phyloP scores from a whole-genome alignment of 2,888 invertebrate genomes.

The Leptogaster cylindrica region DNA sequence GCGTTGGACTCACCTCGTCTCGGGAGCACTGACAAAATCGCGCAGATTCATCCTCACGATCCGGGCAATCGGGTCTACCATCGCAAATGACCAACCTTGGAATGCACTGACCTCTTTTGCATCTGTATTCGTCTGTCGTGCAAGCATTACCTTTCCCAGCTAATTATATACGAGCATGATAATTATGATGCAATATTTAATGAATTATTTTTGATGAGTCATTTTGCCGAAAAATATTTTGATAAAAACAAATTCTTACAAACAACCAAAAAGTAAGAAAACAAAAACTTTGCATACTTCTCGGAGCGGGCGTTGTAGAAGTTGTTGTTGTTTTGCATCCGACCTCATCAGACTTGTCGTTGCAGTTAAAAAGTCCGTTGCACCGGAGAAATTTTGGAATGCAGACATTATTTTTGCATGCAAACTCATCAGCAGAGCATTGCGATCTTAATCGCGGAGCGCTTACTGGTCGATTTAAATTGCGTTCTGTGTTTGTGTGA shows the following conservation, averaged over 20 bases:
- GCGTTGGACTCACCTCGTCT: constrained; percentile 58
- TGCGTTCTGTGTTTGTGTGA: constrained; percentile 16
- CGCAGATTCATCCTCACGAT: constrained; percentile 67
- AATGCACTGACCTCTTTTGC: constrained; percentile 70
- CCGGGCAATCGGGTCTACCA: constrained; percentile 78
- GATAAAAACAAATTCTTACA: not conserved
- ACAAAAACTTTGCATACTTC: constrained; percentile 43
- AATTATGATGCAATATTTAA: constrained; percentile 21
- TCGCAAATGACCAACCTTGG: constrained; percentile 82
- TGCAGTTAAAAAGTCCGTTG: constrained; percentile 67
- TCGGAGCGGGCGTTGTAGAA: constrained; percentile 32
- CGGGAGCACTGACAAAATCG: constrained; percentile 63
- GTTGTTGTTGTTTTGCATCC: constrained; percentile 57
- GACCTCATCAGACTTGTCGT: constrained; percentile 67
- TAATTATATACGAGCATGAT: constrained; percentile 32
- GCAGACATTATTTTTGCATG: constrained; percentile 70
- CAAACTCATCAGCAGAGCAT: constrained; percentile 66
- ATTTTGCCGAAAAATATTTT: not conserved
- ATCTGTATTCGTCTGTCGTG: constrained; percentile 66
- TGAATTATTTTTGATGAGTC: not conserved
- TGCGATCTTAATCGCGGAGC: too few species aligned
- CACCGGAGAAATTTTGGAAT: constrained; percentile 64
- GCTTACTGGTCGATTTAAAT: constrained; percentile 46
- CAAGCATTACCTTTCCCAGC: constrained; percentile 22
- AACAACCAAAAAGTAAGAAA: constrained; percentile 4